These are phyloP conservation scores for Allygus modestus DNA, from an alignment of 2,888 invertebrate genomes.

Conservation along the genomic window DNA sequence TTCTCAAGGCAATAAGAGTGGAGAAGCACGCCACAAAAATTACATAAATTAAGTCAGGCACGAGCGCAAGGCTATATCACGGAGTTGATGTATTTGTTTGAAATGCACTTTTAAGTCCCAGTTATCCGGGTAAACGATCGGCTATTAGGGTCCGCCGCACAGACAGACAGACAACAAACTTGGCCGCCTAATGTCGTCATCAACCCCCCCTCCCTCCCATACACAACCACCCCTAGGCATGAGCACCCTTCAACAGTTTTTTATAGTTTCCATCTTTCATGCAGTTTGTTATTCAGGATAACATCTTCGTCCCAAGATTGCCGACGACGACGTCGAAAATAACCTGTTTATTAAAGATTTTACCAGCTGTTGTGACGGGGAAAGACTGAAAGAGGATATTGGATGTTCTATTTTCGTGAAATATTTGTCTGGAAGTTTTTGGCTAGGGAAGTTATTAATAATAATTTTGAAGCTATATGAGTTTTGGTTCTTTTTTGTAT, in stretches of 20 bases:
- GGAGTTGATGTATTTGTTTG: conserved; percentile 26
- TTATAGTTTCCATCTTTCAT: conserved; percentile 51
- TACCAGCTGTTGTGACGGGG: neutral
- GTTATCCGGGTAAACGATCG: conserved; percentile 35
- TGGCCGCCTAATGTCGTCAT: conserved; percentile 53
- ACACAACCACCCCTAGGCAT: neutral
- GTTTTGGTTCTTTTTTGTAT: too few relatives aligned
- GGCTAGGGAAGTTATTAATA: too few relatives aligned
- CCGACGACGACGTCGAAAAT: neutral
- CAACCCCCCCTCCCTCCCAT: neutral
- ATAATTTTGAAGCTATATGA: too few relatives aligned
- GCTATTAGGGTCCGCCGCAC: conserved; percentile 40
- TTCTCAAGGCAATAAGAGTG: too few relatives aligned
- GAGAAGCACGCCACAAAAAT: neutral
- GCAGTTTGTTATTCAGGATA: conserved; percentile 40
- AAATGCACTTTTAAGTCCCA: conserved; percentile 44
- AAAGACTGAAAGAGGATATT: neutral
- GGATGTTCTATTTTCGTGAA: neutral
- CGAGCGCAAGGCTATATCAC: conserved; percentile 2
- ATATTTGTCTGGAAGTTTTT: too few relatives aligned
- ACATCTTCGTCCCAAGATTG: neutral
- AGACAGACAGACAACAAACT: conserved; percentile 42
- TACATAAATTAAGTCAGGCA: conserved; percentile 15
- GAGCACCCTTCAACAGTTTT: conserved; percentile 51
- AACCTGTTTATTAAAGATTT: neutral